These are phyloP conservation scores for Rhingia campestris DNA, from an alignment of 2,888 invertebrate genomes.

Conservation along the genomic window DNA sequence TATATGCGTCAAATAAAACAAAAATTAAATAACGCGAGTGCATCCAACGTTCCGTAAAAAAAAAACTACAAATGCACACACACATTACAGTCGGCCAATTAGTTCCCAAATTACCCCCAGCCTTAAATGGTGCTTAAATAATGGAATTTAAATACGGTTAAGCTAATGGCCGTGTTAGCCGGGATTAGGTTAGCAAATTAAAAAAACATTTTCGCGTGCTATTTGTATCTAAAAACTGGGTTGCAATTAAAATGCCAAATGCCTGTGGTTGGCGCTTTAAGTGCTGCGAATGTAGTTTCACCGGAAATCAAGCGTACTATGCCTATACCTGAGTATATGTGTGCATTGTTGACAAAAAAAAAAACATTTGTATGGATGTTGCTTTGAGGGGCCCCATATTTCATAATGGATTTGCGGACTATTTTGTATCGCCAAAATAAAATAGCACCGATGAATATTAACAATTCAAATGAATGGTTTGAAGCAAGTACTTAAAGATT, in stretches of 20 bases:
- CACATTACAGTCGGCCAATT: neutral
- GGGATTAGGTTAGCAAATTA: slow-evolving; percentile 42
- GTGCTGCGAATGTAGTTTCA: slow-evolving; percentile 27
- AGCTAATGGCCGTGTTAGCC: slow-evolving; percentile 35
- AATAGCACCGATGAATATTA: too few relatives aligned
- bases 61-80: neutral
- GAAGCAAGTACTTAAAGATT: too few relatives aligned
- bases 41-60: neutral
- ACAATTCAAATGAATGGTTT: too few relatives aligned
- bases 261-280: slow-evolving; percentile 10
- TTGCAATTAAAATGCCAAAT: slow-evolving; percentile 26
- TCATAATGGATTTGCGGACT: too few relatives aligned
- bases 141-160: slow-evolving; percentile 45
- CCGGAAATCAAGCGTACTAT: neutral
- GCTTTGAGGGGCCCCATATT: too few relatives aligned
- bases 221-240: slow-evolving; percentile 11
- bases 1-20: too few relatives aligned
- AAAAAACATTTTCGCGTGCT: slow-evolving; percentile 29
- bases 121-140: slow-evolving; percentile 33
- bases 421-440: too few relatives aligned
- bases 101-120: neutral
- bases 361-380: too few relatives aligned
- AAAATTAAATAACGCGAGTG: too few relatives aligned
- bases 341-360: too few relatives aligned
- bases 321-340: too few relatives aligned